Evolutionary conservation across 1,140 invertebrate species (phyloP).

Genomic region (Hermetia illucens): DNA sequence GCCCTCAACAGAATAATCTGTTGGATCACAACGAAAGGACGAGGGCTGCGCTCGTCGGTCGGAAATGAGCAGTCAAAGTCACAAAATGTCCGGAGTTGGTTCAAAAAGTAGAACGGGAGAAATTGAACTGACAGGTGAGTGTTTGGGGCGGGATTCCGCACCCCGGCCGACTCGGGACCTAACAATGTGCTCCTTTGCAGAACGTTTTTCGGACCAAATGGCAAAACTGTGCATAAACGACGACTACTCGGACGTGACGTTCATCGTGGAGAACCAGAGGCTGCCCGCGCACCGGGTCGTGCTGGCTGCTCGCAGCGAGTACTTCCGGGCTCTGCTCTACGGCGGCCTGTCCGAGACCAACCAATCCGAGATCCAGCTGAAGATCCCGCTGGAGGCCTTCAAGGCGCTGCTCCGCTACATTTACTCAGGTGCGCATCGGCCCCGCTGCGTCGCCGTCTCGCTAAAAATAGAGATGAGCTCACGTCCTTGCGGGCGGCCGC

Average conservation of each 20-base stretch:
- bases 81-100: conserved; percentile 32
- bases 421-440: conserved; percentile 57
- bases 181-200: conserved; percentile 9
- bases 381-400: conserved; percentile 76
- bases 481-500: too few relatives aligned
- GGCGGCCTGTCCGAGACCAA: conserved; percentile 83
- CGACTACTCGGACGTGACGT: conserved; percentile 82
- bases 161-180: neutral
- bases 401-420: conserved; percentile 86
- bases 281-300: conserved; percentile 76
- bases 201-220: conserved; percentile 34
- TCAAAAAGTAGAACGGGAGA: conserved; percentile 31
- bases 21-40: too few relatives aligned
- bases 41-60: too few relatives aligned
- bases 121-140: conserved; percentile 40
- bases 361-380: conserved; percentile 70
- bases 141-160: neutral
- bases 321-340: conserved; percentile 81
- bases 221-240: conserved; percentile 69
- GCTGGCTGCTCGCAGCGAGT: conserved; percentile 84
- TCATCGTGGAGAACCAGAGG: conserved; percentile 70
- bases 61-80: conserved; percentile 38
- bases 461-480: too few relatives aligned
- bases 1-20: too few relatives aligned
- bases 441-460: too few relatives aligned